Evolutionary conservation across 2,888 invertebrate genomes (phyloP).

Genomic region (Eupsilia transversa): DNA sequence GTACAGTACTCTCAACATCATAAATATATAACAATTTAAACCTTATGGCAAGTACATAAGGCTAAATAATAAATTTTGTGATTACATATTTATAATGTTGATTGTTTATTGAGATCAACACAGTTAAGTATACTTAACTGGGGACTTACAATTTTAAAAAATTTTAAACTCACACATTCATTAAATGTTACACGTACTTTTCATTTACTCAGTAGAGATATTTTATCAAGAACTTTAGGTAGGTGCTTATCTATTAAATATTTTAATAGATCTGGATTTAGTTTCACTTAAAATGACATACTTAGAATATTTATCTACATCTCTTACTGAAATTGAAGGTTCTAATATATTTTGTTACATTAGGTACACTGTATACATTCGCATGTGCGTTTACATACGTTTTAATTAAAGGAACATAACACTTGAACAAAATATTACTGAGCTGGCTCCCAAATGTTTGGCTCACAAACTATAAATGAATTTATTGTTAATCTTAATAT

Average conservation of each 20-base stretch:
- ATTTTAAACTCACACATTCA: neutral
- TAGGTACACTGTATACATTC: constrained; percentile 8
- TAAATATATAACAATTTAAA: constrained; percentile 47
- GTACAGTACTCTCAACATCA: constrained; percentile 57
- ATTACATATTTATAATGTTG: constrained; percentile 61
- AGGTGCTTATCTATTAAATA: constrained; percentile 16
- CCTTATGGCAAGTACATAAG: constrained; percentile 17
- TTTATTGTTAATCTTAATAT: constrained; percentile 30
- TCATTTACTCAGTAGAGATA: constrained; percentile 25
- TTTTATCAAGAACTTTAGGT: constrained; percentile 7
- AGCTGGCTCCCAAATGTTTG: constrained; percentile 24
- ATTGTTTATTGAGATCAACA: constrained; percentile 63
- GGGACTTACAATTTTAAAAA: constrained; percentile 14
- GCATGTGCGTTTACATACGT: neutral
- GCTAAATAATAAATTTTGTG: constrained; percentile 10
- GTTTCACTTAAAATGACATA: constrained; percentile 7
- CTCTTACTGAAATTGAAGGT: constrained; percentile 3
- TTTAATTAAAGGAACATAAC: constrained; percentile 22
- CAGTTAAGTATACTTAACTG: constrained; percentile 29
- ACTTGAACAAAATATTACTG: constrained; percentile 19
- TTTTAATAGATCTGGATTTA: constrained; percentile 15
- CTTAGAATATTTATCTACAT: constrained; percentile 14
- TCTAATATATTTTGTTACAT: constrained; percentile 17
- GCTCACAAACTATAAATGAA: constrained; percentile 24
- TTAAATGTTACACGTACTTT: neutral